Percentiles rank a stretch among this genome's conserved stretches.
Evolutionary conservation across 1,140 invertebrate species (phyloP).

Genomic region (Sweltsa coloradensis): DNA sequence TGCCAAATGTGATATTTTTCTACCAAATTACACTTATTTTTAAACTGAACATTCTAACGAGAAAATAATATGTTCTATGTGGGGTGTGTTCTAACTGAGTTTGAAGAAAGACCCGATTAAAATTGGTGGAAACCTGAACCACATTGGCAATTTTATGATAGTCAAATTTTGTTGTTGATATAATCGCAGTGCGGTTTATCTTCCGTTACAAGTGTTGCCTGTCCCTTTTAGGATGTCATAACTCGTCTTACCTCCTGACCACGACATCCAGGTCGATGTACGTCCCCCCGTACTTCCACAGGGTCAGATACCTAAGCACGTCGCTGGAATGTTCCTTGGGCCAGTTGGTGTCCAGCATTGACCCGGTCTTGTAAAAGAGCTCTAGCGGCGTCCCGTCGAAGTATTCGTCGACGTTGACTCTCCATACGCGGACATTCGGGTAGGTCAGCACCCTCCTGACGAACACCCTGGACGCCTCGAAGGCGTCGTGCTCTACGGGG

Average conservation of each 20-base stretch:
- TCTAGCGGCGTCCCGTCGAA: constrained; percentile 45
- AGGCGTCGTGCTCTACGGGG: background rate
- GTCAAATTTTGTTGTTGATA: no score
- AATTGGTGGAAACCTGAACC: no score
- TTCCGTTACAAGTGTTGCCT: no score
- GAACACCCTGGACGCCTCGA: background rate
- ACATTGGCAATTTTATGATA: no score
- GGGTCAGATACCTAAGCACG: constrained; percentile 52
- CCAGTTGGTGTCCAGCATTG: constrained; percentile 33
- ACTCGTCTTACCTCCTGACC: constrained; percentile 37
- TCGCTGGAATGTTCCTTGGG: constrained; percentile 47
- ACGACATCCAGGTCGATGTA: constrained; percentile 68
- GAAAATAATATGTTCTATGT: no score
- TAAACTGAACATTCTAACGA: no score
- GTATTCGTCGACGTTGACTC: constrained; percentile 28
- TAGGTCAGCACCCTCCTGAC: background rate
- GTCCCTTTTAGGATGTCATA: no score
- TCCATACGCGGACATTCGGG: background rate
- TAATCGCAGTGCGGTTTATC: no score
- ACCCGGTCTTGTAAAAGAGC: constrained; percentile 38
- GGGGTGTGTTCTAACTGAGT: no score
- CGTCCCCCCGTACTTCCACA: constrained; percentile 66
- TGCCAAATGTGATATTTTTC: no score
- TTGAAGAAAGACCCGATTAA: no score
- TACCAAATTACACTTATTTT: no score